These are phyloP conservation scores for Papilio polytes DNA, from an alignment of 1,140 invertebrate genomes.

Conservation along the genomic window DNA sequence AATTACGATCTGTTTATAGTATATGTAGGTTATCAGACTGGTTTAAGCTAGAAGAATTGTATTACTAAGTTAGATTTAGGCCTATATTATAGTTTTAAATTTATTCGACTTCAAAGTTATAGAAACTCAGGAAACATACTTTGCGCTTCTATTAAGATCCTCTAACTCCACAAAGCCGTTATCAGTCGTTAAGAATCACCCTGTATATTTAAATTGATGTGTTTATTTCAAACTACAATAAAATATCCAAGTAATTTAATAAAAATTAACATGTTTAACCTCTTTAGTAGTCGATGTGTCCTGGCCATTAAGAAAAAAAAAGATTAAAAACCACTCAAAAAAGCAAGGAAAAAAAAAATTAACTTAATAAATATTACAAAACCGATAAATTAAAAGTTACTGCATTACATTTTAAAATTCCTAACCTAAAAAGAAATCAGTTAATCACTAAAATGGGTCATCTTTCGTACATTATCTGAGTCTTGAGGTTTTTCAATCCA, in stretches of 20 bases:
- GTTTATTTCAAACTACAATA: too few species aligned
- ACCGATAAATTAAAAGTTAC: too few species aligned
- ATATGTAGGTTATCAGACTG: background rate
- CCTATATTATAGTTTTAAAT: too few species aligned
- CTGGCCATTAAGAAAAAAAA: background rate
- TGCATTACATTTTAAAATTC: too few species aligned
- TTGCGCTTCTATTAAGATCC: too few species aligned
- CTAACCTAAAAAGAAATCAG: too few species aligned
- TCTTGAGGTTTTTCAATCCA: constrained; percentile 19
- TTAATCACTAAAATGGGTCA: background rate
- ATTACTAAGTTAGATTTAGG: background rate
- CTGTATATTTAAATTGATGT: too few species aligned
- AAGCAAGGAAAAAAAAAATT: background rate
- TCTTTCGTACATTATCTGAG: background rate
- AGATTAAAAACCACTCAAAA: background rate
- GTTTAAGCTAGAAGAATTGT: background rate
- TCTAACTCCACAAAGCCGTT: too few species aligned
- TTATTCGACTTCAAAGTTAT: too few species aligned
- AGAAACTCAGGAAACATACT: too few species aligned
- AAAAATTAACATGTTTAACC: background rate
- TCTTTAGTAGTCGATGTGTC: background rate
- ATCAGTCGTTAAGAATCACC: too few species aligned
- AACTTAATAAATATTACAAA: background rate
- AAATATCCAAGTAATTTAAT: too few species aligned
- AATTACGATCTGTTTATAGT: background rate